Base-by-base conservation (phyloP, 1,140 invertebrate species). In the Dendroctonus ponderosae region DNA sequence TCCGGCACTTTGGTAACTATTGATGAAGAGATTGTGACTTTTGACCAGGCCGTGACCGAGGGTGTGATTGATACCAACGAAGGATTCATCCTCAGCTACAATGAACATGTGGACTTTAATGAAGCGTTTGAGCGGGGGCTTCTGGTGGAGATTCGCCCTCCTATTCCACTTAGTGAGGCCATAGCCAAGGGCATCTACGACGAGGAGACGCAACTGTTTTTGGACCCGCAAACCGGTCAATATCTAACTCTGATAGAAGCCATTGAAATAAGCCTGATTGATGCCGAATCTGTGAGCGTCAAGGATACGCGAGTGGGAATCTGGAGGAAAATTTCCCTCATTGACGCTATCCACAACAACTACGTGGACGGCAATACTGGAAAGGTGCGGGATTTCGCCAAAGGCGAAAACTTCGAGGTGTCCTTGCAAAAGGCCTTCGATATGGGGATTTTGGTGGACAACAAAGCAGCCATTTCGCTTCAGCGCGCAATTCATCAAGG, bases 401-500 rank as follows among this genome's bases (percentile, higher is more conserved):
- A 82, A 73, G 84, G 79, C 70, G 86, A 86, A 53, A 85, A 87
- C 69, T 80, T 82, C 56, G 86, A 89, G 70, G 84, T 94, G 43
- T 85, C 86, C n/a, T 79, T 96, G 37, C 83, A 84, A 52, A 88
- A 93, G 78, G 92, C 92, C 5, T 90, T 94, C 69, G 87, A 93
- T 75, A 83, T 86, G 62, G 91, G 91, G 53, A 83, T 93, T 50
- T 82, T 94, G 11, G 82, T 91, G 62, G 92, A 94, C 76, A 90
- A 86, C 65, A 89, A 89, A 79, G 88, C 89, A 3, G 85, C 91
- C 0, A 84, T 94, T n/a, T 93, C 92, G 6, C 76, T 96, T 40
- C 93, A 95, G 75, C 82, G 90, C 77, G 90, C 91, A 1, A 87
- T 96, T 51, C 91, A 94, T 78, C 90, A 93, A 80, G 93, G 93